A percentile compares a stretch with the other conserved stretches of the same genome.
These are phyloP conservation scores for Hycleus phaleratus DNA, from an alignment of 1,140 invertebrate species.

Conservation along the genomic window DNA sequence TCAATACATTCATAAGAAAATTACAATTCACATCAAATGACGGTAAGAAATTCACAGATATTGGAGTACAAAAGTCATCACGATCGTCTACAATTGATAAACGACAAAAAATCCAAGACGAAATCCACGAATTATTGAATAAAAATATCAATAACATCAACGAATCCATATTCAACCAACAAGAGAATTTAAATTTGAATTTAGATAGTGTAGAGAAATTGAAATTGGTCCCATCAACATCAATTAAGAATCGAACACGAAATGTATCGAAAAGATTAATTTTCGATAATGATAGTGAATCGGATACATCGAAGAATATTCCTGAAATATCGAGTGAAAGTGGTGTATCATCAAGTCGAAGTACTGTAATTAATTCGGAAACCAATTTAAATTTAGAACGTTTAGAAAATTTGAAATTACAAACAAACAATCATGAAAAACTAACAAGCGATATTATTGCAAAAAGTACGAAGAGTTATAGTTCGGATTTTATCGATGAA, in stretches of 20 bases:
- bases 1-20: conserved; percentile 37
- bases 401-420: conserved; percentile 1
- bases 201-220: conserved; percentile 25
- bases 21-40: conserved; percentile 27
- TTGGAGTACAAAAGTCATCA: conserved; percentile 28
- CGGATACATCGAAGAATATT: conserved; percentile 40
- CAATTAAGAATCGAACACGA: not conserved
- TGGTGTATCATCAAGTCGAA: conserved; percentile 14
- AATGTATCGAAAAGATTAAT: conserved; percentile 8
- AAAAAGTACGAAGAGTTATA: conserved; percentile 1
- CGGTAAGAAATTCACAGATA: conserved; percentile 21
- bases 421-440: not conserved
- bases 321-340: conserved; percentile 37
- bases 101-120: not conserved
- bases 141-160: not conserved
- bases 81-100: not conserved
- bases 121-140: conserved; percentile 2
- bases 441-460: not conserved
- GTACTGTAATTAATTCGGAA: conserved; percentile 7
- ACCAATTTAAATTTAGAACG: not conserved
- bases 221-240: conserved; percentile 13
- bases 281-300: conserved; percentile 22
- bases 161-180: too few relatives aligned
- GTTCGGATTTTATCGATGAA: conserved; percentile 5
- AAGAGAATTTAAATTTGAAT: conserved; percentile 26